A percentile compares a stretch with the other conserved stretches of the same genome.
Evolutionary conservation across 2,113 vertebrate species (phyloP).

Genomic region (Tachysurus fulvidraco): DNA sequence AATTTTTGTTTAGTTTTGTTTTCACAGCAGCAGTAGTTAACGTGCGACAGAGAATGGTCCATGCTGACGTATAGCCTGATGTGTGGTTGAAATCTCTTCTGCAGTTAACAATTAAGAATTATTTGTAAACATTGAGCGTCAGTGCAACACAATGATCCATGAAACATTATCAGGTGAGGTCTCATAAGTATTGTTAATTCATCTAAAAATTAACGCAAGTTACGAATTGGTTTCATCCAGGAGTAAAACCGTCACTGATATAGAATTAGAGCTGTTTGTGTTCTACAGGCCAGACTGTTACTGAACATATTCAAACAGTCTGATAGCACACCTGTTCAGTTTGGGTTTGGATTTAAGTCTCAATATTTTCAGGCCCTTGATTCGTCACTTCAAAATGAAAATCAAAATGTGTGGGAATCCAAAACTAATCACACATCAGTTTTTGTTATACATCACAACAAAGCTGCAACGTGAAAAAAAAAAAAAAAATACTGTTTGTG

Average conservation of each 20-base stretch:
- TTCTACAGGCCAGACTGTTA: not conserved
- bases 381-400: not conserved
- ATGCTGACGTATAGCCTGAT: not conserved
- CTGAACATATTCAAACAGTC: not conserved
- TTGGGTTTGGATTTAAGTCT: not conserved
- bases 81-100: slow-evolving; percentile 1
- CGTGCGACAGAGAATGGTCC: not conserved
- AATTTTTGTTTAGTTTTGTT: not conserved
- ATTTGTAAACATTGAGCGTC: slow-evolving; percentile 43
- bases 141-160: slow-evolving; percentile 17
- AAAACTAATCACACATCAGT: not conserved
- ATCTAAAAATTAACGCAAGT: not conserved
- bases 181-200: not conserved
- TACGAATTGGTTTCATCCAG: not conserved
- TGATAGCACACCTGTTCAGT: not conserved
- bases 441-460: not conserved
- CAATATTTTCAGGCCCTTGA: not conserved
- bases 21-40: slow-evolving; percentile 26
- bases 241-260: not conserved
- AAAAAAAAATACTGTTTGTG: not conserved
- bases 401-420: not conserved
- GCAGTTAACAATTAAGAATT: slow-evolving; percentile 4
- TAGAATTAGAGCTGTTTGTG: not conserved
- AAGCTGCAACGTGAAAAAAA: not conserved
- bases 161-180: not conserved